Base-by-base conservation (phyloP, 1,140 invertebrate species). In the Drosophila virilis region DNA sequence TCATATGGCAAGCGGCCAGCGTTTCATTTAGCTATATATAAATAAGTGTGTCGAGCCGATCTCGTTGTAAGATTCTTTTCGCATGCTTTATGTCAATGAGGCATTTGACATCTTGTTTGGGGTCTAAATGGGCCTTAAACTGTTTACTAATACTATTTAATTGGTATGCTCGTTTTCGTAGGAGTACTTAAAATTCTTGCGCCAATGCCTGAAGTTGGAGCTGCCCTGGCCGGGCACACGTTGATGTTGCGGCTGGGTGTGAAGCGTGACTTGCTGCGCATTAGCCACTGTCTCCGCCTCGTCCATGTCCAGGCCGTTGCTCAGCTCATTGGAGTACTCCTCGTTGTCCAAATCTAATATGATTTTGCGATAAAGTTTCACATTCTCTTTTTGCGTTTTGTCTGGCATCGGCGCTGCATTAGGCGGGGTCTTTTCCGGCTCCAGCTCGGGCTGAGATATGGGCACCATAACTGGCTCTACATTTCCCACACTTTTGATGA, bases 401-500 rank as follows among this genome's bases (percentile, higher is more conserved):
- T 75, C 64, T 2, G 77, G 74, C 42, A 67, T 6, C 9, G 60
- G 46, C 3, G 22, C 33, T 9, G 52, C 22, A 35, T 22, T 37
- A n/a, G 62, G 5, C 32, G 48, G 15, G 12, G 50, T 15, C 1
- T 17, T 54, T 6, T 55, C 80, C 12, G 45, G 32, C 17, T 50
- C 40, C 7, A 48, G n/a, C 0, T 70, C 38, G 1, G 48, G 62
- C 12, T 64, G 22, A 35, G 35, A 12, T 13, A 51, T 6, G 0
- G 51, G 51, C 10, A 86, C 17, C 35, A 58, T 55, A 2, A 91
- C 79, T 28, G 90, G 90, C 43, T 83, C 62, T 7, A 90, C 91
- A 57, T 92, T 92, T 8, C 91, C 91, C 8, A 92, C 77, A 17
- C 86, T 90, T 37, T 80, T 74, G 8, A 92, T 92, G 10, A 92